These are phyloP conservation scores for Xestobium rufovillosum DNA, from an alignment of 2,888 invertebrate species.

Conservation along the genomic window DNA sequence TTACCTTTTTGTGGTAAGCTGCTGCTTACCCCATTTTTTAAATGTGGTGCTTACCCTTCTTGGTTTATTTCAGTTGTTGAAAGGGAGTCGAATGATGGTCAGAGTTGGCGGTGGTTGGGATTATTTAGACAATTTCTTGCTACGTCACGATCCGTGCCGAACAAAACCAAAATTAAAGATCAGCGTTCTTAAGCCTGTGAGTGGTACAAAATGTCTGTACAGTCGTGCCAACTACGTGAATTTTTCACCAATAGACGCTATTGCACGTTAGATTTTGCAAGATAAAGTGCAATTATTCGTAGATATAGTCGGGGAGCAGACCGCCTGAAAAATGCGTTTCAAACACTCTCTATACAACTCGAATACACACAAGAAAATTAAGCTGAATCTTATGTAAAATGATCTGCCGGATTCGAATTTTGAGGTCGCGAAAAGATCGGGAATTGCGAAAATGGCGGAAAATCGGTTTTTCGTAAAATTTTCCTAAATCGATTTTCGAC, in stretches of 20 bases:
- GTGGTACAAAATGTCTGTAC: slow-evolving; percentile 51
- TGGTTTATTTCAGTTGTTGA: slow-evolving; percentile 60
- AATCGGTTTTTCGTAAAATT: too few species aligned
- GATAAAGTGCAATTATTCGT: too few species aligned
- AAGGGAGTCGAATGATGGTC: slow-evolving; percentile 93
- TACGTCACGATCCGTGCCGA: slow-evolving; percentile 82
- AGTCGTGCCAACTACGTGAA: slow-evolving; percentile 68
- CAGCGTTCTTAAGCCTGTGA: slow-evolving; percentile 31
- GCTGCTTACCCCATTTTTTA: not conserved
- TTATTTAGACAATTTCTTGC: slow-evolving; percentile 85
- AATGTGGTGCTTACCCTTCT: not conserved
- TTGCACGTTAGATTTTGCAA: too few species aligned
- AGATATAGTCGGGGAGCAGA: too few species aligned
- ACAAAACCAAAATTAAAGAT: slow-evolving; percentile 44
- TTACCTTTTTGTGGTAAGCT: slow-evolving; percentile 4
- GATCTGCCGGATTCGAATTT: too few species aligned
- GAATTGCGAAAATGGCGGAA: too few species aligned
- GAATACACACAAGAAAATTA: too few species aligned
- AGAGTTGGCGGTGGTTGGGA: slow-evolving; percentile 93
- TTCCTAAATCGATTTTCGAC: too few species aligned
- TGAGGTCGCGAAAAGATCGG: too few species aligned
- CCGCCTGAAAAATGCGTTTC: too few species aligned
- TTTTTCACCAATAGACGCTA: slow-evolving; percentile 56
- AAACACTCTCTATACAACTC: too few species aligned
- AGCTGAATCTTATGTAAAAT: too few species aligned